Base-by-base conservation (phyloP, 2,888 invertebrate species). In the Aethes cnicana region DNA sequence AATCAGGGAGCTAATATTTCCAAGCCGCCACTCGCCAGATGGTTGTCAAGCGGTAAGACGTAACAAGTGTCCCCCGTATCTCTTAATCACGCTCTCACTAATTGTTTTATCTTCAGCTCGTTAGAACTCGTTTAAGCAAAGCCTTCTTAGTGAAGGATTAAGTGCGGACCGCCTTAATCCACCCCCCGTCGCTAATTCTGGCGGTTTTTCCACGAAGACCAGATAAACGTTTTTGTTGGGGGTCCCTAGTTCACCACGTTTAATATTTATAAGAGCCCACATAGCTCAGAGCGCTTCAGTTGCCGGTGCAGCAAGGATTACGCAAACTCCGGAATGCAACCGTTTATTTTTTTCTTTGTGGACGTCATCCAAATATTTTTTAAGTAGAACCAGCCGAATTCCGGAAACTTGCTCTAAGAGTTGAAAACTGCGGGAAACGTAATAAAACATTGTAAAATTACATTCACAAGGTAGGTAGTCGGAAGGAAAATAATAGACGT, bases 81-180 rank as follows among this genome's bases (percentile, higher is more conserved):
- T 88, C 86, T 88, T 88, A 88, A 89, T 89, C 87, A 87, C 85
- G 83, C 76, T 76, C 64, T 74, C 79, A 77, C 84, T 89, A 89
- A 89, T 89, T 89, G 89, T 89, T 89, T 89, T 88, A 89, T 89
- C 89, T 87, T 82, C 81, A 86, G 89, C 88, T 88, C 88, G 88
- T 88, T 89, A 89, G 87, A 85, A 88, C 88, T 88, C 88, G 88
- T 88, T 89, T 88, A 88, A 89, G 87, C 81, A 89, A 88, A 89
- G 89, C 87, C 89, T 87, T 87, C 89, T 89, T 89, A 88, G 86
- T 84, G 87, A 87, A 87, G 89, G 89, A 89, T 89, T 89, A 88
- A 87, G 84, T 84, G 85, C 82, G 88, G 89, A 80, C 83, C 82
- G 81, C 85, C 82, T 80, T 88, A 86, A 89, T 86, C 86, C 84